Base-by-base conservation (phyloP, 2,888 invertebrate genomes). In the Dynastes grantii region DNA sequence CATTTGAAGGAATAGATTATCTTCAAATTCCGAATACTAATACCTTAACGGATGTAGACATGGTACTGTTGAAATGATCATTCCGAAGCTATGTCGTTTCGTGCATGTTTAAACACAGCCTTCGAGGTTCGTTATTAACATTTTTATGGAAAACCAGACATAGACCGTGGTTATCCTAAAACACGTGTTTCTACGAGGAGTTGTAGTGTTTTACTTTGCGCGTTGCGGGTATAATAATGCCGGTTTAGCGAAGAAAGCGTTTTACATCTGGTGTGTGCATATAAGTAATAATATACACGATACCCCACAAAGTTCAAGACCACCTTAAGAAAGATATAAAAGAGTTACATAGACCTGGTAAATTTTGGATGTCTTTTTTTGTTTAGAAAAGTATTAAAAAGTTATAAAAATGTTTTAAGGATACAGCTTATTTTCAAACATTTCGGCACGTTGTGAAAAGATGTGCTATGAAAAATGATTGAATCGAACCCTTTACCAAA, bases 101-200 rank as follows among this genome's bases (percentile, higher is more conserved):
- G 84, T 83, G 83, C 83, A 83, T 79, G 83, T 80, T 76, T 81
- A 83, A 83, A 82, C 83, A 81, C 80, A 68, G 79, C 63, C 37
- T 77, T 81, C 81, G 63, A 77, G 78, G 76, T 67, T 78, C 81
- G 77, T 82, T 80, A 84, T 84, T 84, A 84, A 80, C 82, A 81
- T 82, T 84, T 84, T 84, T 84, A 81, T 82, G 79, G 64, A 80
- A 63, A 32, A 63, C n/a, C 63, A 13, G 13, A 11, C 29, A n/a
- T 63, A 29, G 8, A 22, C 9, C 16, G 40, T 22, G 65, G 22
- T 16, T 45, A 5, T 29, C 68, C 29, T 29, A 51, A 68, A 68
- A 68, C 51, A 68, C 51, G 29, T 51, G 51, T 68, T 68, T 68
- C 49, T 63, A 11, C 63, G 13, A 9, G 29, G 22, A 51, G 27